phyloP scores from a whole-genome alignment of 2,113 vertebrate genomes.

The Tetrao urogallus region DNA sequence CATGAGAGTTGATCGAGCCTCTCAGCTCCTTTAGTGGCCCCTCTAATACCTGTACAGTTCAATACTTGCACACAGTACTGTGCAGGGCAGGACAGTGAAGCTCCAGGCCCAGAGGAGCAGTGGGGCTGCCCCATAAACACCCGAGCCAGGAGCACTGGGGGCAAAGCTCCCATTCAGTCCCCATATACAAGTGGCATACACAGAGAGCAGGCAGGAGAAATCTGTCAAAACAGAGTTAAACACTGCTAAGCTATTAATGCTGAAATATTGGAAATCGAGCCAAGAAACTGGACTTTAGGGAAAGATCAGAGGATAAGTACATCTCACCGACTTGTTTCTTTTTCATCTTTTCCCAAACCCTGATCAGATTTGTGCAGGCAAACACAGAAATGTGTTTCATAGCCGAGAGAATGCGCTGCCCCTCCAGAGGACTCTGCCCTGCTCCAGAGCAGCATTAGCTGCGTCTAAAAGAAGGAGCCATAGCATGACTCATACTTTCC shows the following conservation, averaged over 20 bases:
- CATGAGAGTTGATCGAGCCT: not conserved
- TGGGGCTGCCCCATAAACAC: not conserved
- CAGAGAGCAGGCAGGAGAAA: not conserved
- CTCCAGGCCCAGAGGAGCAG: not conserved
- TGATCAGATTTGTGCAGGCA: not conserved
- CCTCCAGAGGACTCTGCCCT: slow-evolving; percentile 14
- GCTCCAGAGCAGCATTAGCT: slow-evolving; percentile 26
- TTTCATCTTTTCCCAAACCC: not conserved
- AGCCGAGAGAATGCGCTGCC: not conserved
- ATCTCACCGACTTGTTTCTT: not conserved
- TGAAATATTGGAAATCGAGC: not conserved
- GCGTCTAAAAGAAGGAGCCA: slow-evolving; percentile 44
- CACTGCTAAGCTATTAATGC: not conserved
- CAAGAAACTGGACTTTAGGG: slow-evolving; percentile 3
- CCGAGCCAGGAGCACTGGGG: rapidly evolving
- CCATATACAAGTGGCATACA: not conserved
- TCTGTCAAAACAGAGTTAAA: not conserved
- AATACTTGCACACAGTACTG: not conserved
- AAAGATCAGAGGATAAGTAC: not conserved
- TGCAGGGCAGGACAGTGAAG: not conserved
- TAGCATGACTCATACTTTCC: slow-evolving; percentile 73
- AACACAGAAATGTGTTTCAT: not conserved
- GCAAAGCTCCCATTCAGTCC: not conserved
- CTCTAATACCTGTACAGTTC: not conserved
- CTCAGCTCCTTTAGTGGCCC: not conserved